These are phyloP conservation scores for Cryptosula pallasiana DNA, from an alignment of 2,888 invertebrate genomes.

Conservation along the genomic window DNA sequence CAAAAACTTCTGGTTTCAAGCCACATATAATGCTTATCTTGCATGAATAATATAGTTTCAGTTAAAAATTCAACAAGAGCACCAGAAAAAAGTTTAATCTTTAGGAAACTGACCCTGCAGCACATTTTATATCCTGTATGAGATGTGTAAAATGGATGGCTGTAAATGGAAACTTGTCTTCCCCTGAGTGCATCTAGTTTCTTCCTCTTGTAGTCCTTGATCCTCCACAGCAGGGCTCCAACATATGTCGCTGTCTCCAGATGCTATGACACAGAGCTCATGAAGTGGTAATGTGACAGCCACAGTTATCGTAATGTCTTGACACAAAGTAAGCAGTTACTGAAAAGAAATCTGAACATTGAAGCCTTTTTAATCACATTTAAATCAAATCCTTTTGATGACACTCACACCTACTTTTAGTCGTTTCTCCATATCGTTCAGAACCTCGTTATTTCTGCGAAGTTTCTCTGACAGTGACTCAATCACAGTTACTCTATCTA, in stretches of 20 bases:
- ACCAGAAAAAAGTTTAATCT: no score
- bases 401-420: not conserved
- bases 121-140: conserved; percentile 49
- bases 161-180: conserved; percentile 41
- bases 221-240: conserved; percentile 49
- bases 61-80: no score
- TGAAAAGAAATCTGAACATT: no score
- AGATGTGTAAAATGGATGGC: conserved; percentile 45
- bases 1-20: no score
- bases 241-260: conserved; percentile 42
- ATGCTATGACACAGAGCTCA: not conserved
- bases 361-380: no score
- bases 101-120: conserved; percentile 32
- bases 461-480: not conserved
- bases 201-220: conserved; percentile 39
- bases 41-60: no score
- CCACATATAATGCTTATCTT: no score
- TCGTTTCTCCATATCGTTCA: not conserved
- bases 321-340: no score
- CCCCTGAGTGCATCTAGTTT: conserved; percentile 41
- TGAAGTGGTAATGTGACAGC: no score
- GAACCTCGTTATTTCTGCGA: not conserved
- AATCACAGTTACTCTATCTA: not conserved
- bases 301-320: no score
- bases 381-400: no score